Conservation (phyloP, 2,113 vertebrate species). For the Percina caprodes region DNA sequence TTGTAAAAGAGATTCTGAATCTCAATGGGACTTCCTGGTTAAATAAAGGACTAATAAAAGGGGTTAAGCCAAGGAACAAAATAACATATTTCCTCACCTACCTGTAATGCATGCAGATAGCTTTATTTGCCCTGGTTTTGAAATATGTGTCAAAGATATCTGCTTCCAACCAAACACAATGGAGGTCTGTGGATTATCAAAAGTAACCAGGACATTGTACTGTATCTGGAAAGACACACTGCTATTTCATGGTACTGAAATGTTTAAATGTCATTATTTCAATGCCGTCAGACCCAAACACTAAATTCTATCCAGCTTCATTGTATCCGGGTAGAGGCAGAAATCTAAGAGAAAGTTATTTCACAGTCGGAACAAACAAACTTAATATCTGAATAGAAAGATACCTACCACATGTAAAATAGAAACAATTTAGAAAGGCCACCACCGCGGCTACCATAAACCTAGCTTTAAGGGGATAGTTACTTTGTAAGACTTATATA, state of each 20-base stretch:
- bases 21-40: no score
- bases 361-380: not conserved
- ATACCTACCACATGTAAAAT: no score
- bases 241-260: conserved; percentile 37
- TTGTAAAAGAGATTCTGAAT: no score
- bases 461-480: no score
- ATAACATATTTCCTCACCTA: conserved; percentile 24
- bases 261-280: not conserved
- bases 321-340: not conserved
- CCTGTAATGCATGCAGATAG: not conserved
- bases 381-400: not conserved
- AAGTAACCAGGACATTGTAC: conserved; percentile 12
- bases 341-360: not conserved
- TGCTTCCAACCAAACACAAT: conserved; percentile 18
- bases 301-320: not conserved
- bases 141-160: conserved; percentile 41
- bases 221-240: not conserved
- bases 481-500: no score
- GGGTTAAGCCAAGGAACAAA: not conserved
- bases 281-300: not conserved
- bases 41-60: no score
- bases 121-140: conserved; percentile 46
- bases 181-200: conserved; percentile 17
- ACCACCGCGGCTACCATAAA: no score
- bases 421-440: no score